Base-by-base conservation (phyloP, 37 sponge, comb jelly and placozoan genomes). In the Eunapius fragilis region DNA sequence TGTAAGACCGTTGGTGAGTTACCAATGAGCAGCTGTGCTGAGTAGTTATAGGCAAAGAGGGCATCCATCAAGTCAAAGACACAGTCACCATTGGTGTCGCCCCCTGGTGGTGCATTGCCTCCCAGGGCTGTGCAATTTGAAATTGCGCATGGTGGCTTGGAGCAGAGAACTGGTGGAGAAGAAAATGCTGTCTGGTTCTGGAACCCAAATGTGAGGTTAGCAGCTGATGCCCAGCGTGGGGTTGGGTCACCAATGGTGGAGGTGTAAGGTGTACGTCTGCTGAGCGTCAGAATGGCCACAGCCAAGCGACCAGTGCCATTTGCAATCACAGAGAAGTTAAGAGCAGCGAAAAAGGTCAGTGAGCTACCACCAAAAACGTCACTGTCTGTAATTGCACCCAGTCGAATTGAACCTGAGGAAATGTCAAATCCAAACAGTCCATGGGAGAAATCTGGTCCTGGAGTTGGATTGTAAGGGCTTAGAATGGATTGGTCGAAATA, bases 1-100 rank as follows among this genome's bases (percentile, higher is more conserved):
- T 12, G 58, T 12, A 58, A 58, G 25, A 41, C 75, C 2, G 68
- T 17, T 22, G 24, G 78, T 3, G 31, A 33, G 2, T 58, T 58
- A 19, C 69, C 23, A 22, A 76, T 77, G 23, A 28, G 67, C 36
- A 25, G 58, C 69, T 48, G 73, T 5, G 84, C 30, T 13, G 71
- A 17, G 68, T n/a, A 74, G 24, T 71, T 36, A 14, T 81, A 78
- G 9, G 78, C 34, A 36, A 37, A 87, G 31, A 90, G 71, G 0
- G 81, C 90, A 87, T 93, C 94, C 10, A 79, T 7, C 13, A 87
- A 32, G 41, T 87, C 85, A 76, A 93, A 93, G 30, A 84, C 70
- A 76, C 94, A 90, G 79, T 93, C 91, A 50, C 48, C 87, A 85
- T 87, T 87, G 36, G 78, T 81, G 70, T 93, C 94, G 12, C 88